Base-by-base conservation (phyloP, 2,888 invertebrate genomes). In the Caenorhabditis sulstoni region DNA sequence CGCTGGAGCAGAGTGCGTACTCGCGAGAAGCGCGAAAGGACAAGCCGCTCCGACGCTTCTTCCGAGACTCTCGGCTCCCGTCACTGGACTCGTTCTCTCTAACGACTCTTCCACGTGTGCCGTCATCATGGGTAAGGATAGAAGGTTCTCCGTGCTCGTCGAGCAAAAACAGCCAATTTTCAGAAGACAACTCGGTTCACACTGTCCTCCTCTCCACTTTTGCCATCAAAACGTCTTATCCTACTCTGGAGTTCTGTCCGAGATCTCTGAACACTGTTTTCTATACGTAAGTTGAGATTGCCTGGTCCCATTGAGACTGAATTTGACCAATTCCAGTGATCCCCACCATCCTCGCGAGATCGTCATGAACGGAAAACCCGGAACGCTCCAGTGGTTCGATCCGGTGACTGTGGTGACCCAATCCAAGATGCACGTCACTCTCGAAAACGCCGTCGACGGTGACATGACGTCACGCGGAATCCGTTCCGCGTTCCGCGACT, bases 371-470 rank as follows among this genome's bases (percentile, higher is more conserved):
- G 83, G 80, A 11, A 84, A 85, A 20, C 75, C 85, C 20, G 88
- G 88, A 1, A 68, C 64, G 45, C 55, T 88, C 20, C 88, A 88
- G 55, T 88, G 88, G 88, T 59, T 87, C 16, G 80, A 84, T 55
- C 83, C 85, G 11, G 44, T 61, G 2, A 14, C 39, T 3, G 45
- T 50, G 5, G 11, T 45, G 1, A 71, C 71, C 7, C 7, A 12
- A 23, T 41, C 37, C 20, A 62, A 55, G 58, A 66, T 70, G 47
- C 66, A 67, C 59, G 37, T 84, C 3, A 80, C 83, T 14, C 53
- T 79, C 14, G 83, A 84, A 35, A 81, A 82, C 50, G 67, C 71
- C 1, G 79, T 81, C 14, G 83, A 82, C 55, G 83, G 81, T 1
- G 80, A 80, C 57, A 80, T 82, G 81, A 41, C 73, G 11, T 20